Percentiles rank a stretch among this genome's conserved stretches.
Evolutionary conservation across 2,113 vertebrate species (phyloP).

Genomic region (Actenoides hombroni): DNA sequence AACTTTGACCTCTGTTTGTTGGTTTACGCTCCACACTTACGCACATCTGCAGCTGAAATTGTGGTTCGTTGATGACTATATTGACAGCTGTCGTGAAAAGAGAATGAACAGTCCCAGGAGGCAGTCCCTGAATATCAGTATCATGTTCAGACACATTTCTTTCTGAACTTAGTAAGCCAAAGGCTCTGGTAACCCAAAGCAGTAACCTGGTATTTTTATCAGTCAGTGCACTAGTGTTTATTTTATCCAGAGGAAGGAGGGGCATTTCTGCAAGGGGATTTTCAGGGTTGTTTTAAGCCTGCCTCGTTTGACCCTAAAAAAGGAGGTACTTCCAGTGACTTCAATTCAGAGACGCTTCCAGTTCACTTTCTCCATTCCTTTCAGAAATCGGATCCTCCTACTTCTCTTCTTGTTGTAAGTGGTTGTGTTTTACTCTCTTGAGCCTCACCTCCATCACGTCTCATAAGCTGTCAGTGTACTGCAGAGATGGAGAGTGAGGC

Average conservation of each 20-base stretch:
- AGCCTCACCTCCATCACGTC: not conserved
- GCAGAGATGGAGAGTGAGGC: not conserved
- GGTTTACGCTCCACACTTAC: not conserved
- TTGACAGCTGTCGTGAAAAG: not conserved
- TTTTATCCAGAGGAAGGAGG: not conserved
- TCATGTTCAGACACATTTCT: not conserved
- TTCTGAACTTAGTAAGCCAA: not conserved
- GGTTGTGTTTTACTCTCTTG: accelerated
- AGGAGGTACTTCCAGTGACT: not conserved
- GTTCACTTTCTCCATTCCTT: not conserved
- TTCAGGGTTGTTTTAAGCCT: not conserved
- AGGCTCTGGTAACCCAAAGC: not conserved
- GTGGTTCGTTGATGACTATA: not conserved
- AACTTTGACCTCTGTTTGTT: not conserved
- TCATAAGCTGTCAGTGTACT: not conserved
- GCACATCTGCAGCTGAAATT: not conserved
- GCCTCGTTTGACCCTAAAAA: not conserved
- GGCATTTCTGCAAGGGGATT: not conserved
- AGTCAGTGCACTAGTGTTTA: not conserved
- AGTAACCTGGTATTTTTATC: not conserved
- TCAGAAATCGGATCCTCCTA: not conserved
- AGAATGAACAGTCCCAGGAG: not conserved
- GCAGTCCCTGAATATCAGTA: not conserved
- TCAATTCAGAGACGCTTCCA: not conserved
- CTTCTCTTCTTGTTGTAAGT: not conserved